These are phyloP conservation scores for Mixornis gularis DNA, from an alignment of 2,113 vertebrate genomes.

Conservation along the genomic window DNA sequence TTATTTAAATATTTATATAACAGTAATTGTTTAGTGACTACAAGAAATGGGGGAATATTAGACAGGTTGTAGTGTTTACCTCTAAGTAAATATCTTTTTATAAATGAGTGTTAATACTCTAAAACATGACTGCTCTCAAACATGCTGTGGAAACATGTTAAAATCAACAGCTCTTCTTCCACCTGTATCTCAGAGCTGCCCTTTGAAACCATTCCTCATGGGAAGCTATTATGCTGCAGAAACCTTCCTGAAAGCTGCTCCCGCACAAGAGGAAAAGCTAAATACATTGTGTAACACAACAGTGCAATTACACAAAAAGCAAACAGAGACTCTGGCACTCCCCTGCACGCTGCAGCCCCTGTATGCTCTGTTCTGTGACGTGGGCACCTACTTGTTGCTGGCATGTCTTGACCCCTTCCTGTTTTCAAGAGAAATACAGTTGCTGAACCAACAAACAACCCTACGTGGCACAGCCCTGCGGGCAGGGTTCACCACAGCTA, in stretches of 20 bases:
- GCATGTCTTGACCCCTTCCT: background rate
- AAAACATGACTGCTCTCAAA: background rate
- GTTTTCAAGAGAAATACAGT: constrained; percentile 8
- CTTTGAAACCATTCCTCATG: constrained; percentile 21
- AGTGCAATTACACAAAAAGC: background rate
- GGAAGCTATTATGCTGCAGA: constrained; percentile 33
- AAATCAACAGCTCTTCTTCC: background rate
- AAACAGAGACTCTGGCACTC: background rate
- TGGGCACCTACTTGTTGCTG: background rate
- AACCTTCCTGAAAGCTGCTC: constrained; percentile 16
- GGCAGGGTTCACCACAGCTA: background rate
- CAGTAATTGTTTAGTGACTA: background rate
- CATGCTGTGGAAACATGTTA: background rate
- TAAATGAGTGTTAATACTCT: background rate
- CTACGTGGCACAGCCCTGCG: background rate
- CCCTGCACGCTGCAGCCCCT: fast-evolving
- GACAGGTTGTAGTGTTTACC: background rate
- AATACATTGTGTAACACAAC: background rate
- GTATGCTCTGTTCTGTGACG: background rate
- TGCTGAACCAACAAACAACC: background rate
- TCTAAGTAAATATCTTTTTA: background rate
- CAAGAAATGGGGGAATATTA: background rate
- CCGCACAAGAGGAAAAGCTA: background rate
- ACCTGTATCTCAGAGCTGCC: background rate
- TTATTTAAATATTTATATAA: background rate